These are phyloP conservation scores for Drosophila arawakana DNA, from an alignment of 1,140 invertebrate species.

Conservation along the genomic window DNA sequence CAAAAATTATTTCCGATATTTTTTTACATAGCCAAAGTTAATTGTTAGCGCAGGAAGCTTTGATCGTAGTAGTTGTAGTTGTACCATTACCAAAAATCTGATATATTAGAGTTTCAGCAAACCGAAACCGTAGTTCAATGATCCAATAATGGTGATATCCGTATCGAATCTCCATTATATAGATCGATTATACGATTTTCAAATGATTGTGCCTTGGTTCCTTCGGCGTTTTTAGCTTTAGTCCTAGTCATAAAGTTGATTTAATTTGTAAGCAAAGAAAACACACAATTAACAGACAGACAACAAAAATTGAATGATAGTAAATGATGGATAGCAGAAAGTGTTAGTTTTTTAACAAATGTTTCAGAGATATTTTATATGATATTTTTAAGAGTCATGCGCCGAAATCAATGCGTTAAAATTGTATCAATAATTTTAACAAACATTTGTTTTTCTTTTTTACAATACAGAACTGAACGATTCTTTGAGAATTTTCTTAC, in stretches of 20 bases:
- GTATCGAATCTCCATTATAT: slow-evolving; percentile 9
- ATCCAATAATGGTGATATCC: not conserved
- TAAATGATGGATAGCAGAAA: not conserved
- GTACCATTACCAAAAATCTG: slow-evolving; percentile 15
- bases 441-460: slow-evolving; percentile 33
- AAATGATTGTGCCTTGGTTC: slow-evolving; percentile 81
- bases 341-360: slow-evolving; percentile 38
- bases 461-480: slow-evolving; percentile 66
- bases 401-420: slow-evolving; percentile 61
- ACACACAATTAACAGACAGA: not conserved
- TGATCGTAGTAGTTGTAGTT: slow-evolving; percentile 61
- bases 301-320: not conserved
- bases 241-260: slow-evolving; percentile 62
- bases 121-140: slow-evolving; percentile 30
- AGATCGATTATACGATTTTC: slow-evolving; percentile 56
- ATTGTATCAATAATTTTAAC: slow-evolving; percentile 65
- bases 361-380: slow-evolving; percentile 58
- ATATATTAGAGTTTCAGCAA: slow-evolving; percentile 17
- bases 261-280: slow-evolving; percentile 56
- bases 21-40: slow-evolving; percentile 69
- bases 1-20: slow-evolving; percentile 62
- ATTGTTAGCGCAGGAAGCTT: slow-evolving; percentile 42
- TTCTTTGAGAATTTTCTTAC: slow-evolving; percentile 50
- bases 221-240: slow-evolving; percentile 73
- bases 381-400: slow-evolving; percentile 50